Base-by-base conservation (phyloP, 2,113 vertebrate species). In the Cardinalis cardinalis region DNA sequence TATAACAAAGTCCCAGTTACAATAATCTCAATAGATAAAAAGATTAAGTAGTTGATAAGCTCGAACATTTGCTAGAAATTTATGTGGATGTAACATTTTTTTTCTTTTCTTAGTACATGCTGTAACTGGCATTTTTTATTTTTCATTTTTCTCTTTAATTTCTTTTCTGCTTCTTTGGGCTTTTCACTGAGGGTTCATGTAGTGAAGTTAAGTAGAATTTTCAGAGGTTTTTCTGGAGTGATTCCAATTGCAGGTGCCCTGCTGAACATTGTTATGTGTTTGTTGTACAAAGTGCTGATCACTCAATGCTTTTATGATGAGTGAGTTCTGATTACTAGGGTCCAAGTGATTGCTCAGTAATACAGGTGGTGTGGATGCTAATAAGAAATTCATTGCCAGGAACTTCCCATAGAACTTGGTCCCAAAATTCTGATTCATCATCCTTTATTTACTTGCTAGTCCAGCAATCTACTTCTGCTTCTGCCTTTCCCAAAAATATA, bases 381-480 rank as follows among this genome's bases (percentile, higher is more conserved):
- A 18, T 13, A 32, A 75, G 29, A 87, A 87, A 81, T 66, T 51
- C 0, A 25, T 38, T 53, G 21, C 51, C 40, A 71, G 34, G 24
- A 48, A 11, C 4, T 1, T 7, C 18, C 9, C 0, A 0, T 4
- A 43, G 34, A 78, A 70, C 10, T 36, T 52, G 13, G 5, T 74
- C 36, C 16, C 44, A 26, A 86, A 84, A 49, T 46, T 10, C 23
- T 68, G 61, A 24, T 81, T 92, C 28, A 31, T 69, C 63, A 26
- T 78, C 43, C 9, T 74, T 10, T 29, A 20, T 51, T 66, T 73
- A 46, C 55, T 44, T 80, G 14, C 43, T 78, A 38, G 17, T n/a
- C 49, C 53, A 78, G 20, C 52, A 70, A 36, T 29, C 21, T 24
- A 6, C 3, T 68, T 36, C 52, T 31, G 7, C 66, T 69, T 32